A percentile compares a stretch with the other conserved stretches of the same genome.
These are phyloP conservation scores for Stichodactyla helianthus DNA, from an alignment of 64 coral and sea anemone genomes.

Conservation along the genomic window DNA sequence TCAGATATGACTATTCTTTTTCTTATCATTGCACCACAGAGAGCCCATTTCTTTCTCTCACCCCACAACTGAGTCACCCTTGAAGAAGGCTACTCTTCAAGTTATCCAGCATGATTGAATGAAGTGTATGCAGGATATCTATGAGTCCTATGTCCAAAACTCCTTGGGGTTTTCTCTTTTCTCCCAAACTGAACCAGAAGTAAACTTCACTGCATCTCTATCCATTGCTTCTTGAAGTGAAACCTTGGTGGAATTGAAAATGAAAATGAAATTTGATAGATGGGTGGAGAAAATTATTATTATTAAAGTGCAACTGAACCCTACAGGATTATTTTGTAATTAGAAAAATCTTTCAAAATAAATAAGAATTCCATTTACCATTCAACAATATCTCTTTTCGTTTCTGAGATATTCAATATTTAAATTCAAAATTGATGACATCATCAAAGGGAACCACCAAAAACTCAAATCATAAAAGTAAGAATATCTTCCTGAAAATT, in stretches of 20 bases:
- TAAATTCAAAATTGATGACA: no score
- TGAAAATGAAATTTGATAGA: background rate
- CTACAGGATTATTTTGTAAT: no score
- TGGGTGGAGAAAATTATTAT: background rate
- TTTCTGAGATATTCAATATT: no score
- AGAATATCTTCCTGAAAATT: no score
- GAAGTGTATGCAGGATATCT: no score
- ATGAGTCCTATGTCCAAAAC: slow-evolving; percentile 38
- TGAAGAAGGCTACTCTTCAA: background rate
- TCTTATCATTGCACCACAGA: background rate
- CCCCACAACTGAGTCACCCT: background rate
- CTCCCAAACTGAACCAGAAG: slow-evolving; percentile 72
- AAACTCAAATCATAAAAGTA: no score
- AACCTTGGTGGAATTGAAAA: slow-evolving; percentile 13
- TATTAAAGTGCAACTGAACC: no score
- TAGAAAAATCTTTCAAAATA: no score
- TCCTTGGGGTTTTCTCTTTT: slow-evolving; percentile 79
- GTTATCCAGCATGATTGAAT: no score
- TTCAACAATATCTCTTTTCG: no score
- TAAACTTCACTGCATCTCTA: slow-evolving; percentile 68
- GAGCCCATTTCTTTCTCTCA: background rate
- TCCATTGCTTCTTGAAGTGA: slow-evolving; percentile 49
- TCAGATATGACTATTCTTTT: background rate
- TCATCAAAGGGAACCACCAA: no score
- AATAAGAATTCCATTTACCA: no score